phyloP scores from a whole-genome alignment of 2,888 invertebrate genomes.

The Amblyteles armatorius region DNA sequence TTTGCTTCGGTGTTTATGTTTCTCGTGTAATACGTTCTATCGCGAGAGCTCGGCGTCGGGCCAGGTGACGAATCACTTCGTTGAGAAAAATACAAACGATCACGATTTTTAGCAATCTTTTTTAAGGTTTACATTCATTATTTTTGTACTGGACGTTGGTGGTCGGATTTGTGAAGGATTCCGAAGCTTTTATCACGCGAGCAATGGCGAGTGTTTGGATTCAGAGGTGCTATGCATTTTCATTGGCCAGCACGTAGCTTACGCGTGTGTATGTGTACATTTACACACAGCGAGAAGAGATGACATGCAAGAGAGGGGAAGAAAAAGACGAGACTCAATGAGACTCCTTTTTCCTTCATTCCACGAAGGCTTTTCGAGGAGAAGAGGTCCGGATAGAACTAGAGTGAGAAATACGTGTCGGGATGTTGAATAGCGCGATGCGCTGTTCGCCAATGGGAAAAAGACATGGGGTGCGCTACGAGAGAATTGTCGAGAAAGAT shows the following conservation, averaged over 20 bases:
- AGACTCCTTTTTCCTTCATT: constrained; percentile 50
- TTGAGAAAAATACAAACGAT: background rate
- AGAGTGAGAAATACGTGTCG: constrained; percentile 52
- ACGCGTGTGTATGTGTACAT: background rate
- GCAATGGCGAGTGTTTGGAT: constrained; percentile 22
- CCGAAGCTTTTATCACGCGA: background rate
- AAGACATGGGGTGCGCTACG: constrained; percentile 50
- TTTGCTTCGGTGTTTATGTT: constrained; percentile 39
- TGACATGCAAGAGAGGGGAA: constrained; percentile 16
- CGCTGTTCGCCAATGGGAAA: constrained; percentile 48
- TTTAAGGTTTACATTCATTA: background rate
- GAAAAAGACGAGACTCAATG: constrained; percentile 41
- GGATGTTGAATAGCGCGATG: constrained; percentile 51
- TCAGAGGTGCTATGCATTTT: constrained; percentile 36
- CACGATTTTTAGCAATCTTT: background rate
- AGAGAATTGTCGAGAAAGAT: constrained; percentile 56
- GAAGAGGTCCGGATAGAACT: constrained; percentile 13
- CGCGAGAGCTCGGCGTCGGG: background rate
- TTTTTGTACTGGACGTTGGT: background rate
- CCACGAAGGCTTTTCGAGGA: constrained; percentile 37
- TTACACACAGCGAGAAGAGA: background rate
- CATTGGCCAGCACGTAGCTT: constrained; percentile 37
- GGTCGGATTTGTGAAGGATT: background rate
- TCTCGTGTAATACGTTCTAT: background rate
- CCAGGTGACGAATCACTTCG: background rate